Base-by-base conservation (phyloP, 2,888 invertebrate species). In the Nezara viridula region DNA sequence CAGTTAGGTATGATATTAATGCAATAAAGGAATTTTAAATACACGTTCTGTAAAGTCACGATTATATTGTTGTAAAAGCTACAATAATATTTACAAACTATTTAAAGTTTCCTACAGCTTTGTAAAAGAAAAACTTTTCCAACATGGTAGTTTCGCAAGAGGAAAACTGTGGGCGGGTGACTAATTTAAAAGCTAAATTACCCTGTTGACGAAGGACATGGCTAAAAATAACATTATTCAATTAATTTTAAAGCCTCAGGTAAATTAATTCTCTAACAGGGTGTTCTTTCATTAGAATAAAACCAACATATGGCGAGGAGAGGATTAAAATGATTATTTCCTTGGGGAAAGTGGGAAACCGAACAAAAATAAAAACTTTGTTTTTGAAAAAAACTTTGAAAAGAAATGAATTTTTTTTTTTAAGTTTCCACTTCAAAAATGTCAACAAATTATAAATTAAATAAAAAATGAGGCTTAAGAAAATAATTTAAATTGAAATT, bases 151-250 rank as follows among this genome's bases (percentile, higher is more conserved):
- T 73, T 73, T 73, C 3, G 19, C 66, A 73, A 37, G 27, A 73
- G 66, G 37, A 73, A 73, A 73, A 37, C 66, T 73, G 66, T 73
- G 66, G 66, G 66, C 66, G 37, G 32, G 6, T 4, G 6, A 27
- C 66, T 27, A 73, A 73, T 73, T 73, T 37, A 73, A 60, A 73
- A 32, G 19, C 37, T 73, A 32, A 73, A 37, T 73, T 73, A 73
- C 66, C 19, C 19, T 9, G 6, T 21, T 73, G 37, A 19, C 32
- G 19, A 73, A 73, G 66, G 66, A 37, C 66, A 21, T 21, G 32
- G 6, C 66, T 21, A 21, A 73, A 73, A 73, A 73, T 73, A 73
- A 73, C 66, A 19, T 19, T 0, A 21, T 21, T 73, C 19, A 32
- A 73, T 73, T 73, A 73, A 73, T 37, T 37, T 19, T 32, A 37